phyloP scores from a whole-genome alignment of 1,140 invertebrate species.

The Helicorthomorpha holstii region DNA sequence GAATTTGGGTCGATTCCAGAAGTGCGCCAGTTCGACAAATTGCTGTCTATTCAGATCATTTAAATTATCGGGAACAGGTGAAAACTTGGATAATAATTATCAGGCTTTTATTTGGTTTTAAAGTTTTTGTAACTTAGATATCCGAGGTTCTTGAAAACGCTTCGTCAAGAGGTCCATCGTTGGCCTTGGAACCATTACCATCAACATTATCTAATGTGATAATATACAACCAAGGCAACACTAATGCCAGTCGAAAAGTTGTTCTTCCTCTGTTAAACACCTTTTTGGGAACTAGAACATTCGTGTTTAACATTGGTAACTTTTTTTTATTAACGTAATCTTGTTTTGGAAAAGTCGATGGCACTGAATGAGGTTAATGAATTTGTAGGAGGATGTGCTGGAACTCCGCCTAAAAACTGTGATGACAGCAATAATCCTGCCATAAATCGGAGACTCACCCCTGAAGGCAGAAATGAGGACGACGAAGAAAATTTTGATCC shows the following conservation, averaged over 20 bases:
- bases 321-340: not conserved
- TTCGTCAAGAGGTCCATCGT: not conserved
- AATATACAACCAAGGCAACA: slow-evolving; percentile 9
- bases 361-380: too few species aligned
- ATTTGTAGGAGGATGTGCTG: too few species aligned
- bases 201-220: not conserved
- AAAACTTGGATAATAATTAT: not conserved
- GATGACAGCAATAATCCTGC: not conserved
- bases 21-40: not conserved
- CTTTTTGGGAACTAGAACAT: not conserved
- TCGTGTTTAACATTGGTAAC: not conserved
- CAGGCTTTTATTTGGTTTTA: not conserved
- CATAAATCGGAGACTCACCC: not conserved
- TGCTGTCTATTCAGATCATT: slow-evolving; percentile 3
- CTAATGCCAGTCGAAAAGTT: slow-evolving; percentile 10
- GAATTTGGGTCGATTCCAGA: not conserved
- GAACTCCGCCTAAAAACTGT: too few species aligned
- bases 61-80: slow-evolving; percentile 4
- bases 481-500: not conserved
- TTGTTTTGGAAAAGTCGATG: too few species aligned
- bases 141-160: not conserved
- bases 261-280: slow-evolving; percentile 10
- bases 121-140: not conserved
- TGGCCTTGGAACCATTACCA: not conserved
- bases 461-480: not conserved